Conservation (phyloP, 2,113 vertebrate species). For the Trichomycterus rosablanca region DNA sequence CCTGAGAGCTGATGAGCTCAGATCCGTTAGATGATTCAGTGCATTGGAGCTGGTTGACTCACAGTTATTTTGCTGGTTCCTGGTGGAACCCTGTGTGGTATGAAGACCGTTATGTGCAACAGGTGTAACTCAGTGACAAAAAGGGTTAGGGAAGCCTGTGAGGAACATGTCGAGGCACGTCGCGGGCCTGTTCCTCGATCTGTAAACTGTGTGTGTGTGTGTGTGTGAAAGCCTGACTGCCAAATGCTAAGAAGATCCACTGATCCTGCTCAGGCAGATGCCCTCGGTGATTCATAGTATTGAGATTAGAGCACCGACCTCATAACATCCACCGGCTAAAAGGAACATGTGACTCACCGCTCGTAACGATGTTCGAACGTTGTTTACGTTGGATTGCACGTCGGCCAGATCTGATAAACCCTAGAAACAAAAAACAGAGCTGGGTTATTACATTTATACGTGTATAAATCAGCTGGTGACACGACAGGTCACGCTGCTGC, state of each 20-base stretch:
- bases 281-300: constrained; percentile 25
- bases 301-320: constrained; percentile 18
- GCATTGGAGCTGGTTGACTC: constrained; percentile 22
- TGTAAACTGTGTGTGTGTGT: constrained; percentile 2
- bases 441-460: too few species aligned
- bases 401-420: neutral
- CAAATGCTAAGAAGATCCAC: neutral
- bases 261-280: constrained; percentile 4
- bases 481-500: too few species aligned
- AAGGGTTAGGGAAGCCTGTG: constrained; percentile 10
- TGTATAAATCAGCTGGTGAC: too few species aligned
- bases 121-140: constrained; percentile 31
- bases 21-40: constrained; percentile 37
- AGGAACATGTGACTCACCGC: constrained; percentile 6
- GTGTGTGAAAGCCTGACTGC: neutral
- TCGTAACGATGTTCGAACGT: constrained; percentile 1
- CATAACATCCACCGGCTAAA: constrained; percentile 1
- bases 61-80: constrained; percentile 1
- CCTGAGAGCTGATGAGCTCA: too few species aligned
- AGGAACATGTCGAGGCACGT: constrained; percentile 37
- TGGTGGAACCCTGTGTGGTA: neutral
- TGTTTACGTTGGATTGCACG: constrained; percentile 13
- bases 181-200: neutral
- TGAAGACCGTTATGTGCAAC: constrained; percentile 21
- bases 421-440: neutral